These are phyloP conservation scores for Agraylea sexmaculata DNA, from an alignment of 1,140 invertebrate genomes.

Conservation along the genomic window DNA sequence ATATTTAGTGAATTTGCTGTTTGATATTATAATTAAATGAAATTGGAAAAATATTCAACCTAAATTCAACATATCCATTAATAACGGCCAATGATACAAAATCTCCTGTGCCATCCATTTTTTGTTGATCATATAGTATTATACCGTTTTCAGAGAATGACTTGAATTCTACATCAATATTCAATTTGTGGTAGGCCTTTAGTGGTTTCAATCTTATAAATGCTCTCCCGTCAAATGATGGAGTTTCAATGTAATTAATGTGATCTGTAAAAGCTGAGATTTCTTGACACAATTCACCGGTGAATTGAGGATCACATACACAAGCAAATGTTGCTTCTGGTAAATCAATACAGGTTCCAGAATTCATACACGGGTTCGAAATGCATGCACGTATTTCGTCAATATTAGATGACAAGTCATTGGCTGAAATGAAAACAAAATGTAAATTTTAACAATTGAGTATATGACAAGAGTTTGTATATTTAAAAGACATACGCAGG, in stretches of 20 bases:
- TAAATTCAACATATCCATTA: conserved; percentile 58
- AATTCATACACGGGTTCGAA: conserved; percentile 64
- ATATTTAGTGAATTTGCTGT: too few relatives aligned
- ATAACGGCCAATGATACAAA: conserved; percentile 79
- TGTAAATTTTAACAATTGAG: background rate
- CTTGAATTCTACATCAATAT: conserved; percentile 80
- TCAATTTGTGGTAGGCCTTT: conserved; percentile 76
- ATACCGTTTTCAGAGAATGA: conserved; percentile 78
- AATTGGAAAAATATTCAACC: conserved; percentile 23
- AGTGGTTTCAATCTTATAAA: conserved; percentile 60
- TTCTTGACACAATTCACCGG: conserved; percentile 55
- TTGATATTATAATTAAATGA: too few relatives aligned
- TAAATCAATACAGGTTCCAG: conserved; percentile 63
- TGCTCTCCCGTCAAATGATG: conserved; percentile 60
- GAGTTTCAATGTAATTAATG: conserved; percentile 46
- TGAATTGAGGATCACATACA: conserved; percentile 58
- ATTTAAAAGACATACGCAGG: conserved; percentile 41
- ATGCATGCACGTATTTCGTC: conserved; percentile 59
- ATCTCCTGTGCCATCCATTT: conserved; percentile 72
- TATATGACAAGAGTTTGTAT: background rate
- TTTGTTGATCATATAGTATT: conserved; percentile 80
- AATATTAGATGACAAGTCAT: conserved; percentile 43
- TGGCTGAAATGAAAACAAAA: conserved; percentile 29
- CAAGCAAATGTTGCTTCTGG: conserved; percentile 63
- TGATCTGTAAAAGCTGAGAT: conserved; percentile 8